Evolutionary conservation across 2,113 vertebrate genomes (phyloP).

Genomic region (Zosterops hypoxanthus): DNA sequence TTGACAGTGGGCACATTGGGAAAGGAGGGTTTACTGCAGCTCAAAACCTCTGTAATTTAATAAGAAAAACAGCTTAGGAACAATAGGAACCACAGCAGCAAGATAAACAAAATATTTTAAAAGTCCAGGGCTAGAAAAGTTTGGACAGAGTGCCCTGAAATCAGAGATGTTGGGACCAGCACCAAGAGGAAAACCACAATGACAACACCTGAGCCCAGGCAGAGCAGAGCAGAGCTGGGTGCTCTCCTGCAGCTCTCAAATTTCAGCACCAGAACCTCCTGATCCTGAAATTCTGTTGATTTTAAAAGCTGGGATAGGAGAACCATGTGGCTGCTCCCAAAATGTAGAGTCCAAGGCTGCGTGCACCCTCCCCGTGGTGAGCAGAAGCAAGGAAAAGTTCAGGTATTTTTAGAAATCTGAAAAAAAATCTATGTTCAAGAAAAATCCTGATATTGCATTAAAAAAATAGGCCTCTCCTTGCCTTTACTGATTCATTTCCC

Average conservation of each 20-base stretch:
- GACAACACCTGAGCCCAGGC: not conserved
- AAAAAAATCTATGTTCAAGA: not conserved
- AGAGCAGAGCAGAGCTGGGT: not conserved
- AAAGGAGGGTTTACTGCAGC: slow-evolving; percentile 21
- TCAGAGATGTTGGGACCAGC: not conserved
- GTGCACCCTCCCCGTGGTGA: not conserved
- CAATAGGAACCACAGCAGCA: slow-evolving; percentile 16
- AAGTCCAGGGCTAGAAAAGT: not conserved
- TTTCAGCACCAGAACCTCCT: not conserved
- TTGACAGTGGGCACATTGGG: not conserved
- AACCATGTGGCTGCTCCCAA: not conserved
- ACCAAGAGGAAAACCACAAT: not conserved
- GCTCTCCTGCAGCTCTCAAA: not conserved
- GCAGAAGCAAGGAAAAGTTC: not conserved
- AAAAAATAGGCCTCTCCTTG: not conserved
- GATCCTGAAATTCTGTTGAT: not conserved
- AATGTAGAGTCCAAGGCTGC: not conserved
- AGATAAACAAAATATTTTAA: not conserved
- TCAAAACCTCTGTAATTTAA: not conserved
- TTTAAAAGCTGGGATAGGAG: not conserved
- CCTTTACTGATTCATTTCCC: not conserved
- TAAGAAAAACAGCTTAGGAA: slow-evolving; percentile 9
- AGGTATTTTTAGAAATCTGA: not conserved
- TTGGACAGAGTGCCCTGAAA: not conserved
- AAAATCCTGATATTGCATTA: not conserved